These are phyloP conservation scores for Acanthochromis polyacanthus DNA, from an alignment of 2,113 vertebrate genomes.

Conservation along the genomic window DNA sequence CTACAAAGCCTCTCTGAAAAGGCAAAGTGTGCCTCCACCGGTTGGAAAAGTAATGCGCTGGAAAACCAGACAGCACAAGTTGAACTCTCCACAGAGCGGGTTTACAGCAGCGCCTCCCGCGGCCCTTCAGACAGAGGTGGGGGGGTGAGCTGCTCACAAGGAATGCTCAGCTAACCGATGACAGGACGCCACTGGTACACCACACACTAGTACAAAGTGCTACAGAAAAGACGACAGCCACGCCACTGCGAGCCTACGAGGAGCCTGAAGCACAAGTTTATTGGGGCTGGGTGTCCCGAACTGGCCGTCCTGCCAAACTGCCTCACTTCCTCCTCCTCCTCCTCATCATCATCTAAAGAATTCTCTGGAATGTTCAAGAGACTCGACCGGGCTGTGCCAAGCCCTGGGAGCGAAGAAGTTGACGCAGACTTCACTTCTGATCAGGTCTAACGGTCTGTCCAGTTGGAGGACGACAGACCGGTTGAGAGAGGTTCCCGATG, in stretches of 20 bases:
- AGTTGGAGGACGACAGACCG: constrained; percentile 17
- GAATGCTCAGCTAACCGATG: constrained; percentile 43
- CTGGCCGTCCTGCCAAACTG: background rate
- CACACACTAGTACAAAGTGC: constrained; percentile 74
- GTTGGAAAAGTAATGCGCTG: constrained; percentile 26
- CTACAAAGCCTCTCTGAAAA: constrained; percentile 28
- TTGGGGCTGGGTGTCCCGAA: background rate
- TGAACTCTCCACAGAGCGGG: constrained; percentile 14
- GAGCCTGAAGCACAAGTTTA: constrained; percentile 53
- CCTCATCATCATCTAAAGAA: background rate
- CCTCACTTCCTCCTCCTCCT: background rate
- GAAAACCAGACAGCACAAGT: constrained; percentile 13
- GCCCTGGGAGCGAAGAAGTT: background rate
- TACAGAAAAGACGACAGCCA: constrained; percentile 64
- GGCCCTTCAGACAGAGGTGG: background rate
- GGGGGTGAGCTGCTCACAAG: constrained; percentile 53
- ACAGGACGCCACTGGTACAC: constrained; percentile 61
- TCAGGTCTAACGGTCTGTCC: constrained; percentile 56
- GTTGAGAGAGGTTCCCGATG: constrained; percentile 3
- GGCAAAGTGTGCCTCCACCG: constrained; percentile 16
- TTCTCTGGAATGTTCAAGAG: constrained; percentile 66
- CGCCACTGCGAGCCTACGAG: constrained; percentile 56
- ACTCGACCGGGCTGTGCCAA: constrained; percentile 23
- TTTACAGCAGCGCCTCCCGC: constrained; percentile 3
- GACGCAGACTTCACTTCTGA: background rate